A percentile compares a stretch with the other conserved stretches of the same genome.
phyloP scores from a whole-genome alignment of 2,888 invertebrate species.

The Cephus nigrinus region DNA sequence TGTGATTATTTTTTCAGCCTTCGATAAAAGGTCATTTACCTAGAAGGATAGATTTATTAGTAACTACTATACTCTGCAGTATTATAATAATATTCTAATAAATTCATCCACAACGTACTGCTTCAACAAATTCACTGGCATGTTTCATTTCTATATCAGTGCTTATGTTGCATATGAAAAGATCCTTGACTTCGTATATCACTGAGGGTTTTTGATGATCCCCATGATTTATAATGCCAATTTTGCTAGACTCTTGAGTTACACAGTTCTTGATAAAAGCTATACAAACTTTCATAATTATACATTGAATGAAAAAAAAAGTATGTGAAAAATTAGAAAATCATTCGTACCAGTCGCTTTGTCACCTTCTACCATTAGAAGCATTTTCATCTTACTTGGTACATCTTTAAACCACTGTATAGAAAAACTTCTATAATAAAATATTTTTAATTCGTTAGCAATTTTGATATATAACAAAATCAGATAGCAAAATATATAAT shows the following conservation, averaged over 20 bases:
- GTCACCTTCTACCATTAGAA: conserved; percentile 53
- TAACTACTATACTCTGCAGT: neutral
- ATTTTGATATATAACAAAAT: neutral
- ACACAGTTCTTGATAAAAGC: conserved; percentile 35
- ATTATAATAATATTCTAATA: neutral
- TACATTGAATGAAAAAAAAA: conserved; percentile 22
- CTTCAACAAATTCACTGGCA: conserved; percentile 50
- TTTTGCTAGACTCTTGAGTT: conserved; percentile 34
- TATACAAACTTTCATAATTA: conserved; percentile 16
- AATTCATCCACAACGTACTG: conserved; percentile 33
- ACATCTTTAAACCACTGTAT: conserved; percentile 48
- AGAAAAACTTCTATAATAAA: conserved; percentile 44
- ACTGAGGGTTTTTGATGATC: conserved; percentile 40
- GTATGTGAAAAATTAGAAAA: conserved; percentile 9
- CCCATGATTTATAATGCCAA: conserved; percentile 45
- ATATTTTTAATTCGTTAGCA: neutral
- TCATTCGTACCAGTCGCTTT: conserved; percentile 46
- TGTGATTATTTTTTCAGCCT: conserved; percentile 40
- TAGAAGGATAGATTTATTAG: conserved; percentile 28
- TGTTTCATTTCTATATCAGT: conserved; percentile 46
- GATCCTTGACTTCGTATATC: conserved; percentile 43
- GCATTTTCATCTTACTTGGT: conserved; percentile 44
- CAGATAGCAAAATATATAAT: neutral
- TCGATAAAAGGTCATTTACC: conserved; percentile 48
- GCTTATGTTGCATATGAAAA: conserved; percentile 47